Percentiles rank a stretch among this genome's conserved stretches.
phyloP scores from a whole-genome alignment of 2,113 vertebrate genomes.

The Passer montanus region DNA sequence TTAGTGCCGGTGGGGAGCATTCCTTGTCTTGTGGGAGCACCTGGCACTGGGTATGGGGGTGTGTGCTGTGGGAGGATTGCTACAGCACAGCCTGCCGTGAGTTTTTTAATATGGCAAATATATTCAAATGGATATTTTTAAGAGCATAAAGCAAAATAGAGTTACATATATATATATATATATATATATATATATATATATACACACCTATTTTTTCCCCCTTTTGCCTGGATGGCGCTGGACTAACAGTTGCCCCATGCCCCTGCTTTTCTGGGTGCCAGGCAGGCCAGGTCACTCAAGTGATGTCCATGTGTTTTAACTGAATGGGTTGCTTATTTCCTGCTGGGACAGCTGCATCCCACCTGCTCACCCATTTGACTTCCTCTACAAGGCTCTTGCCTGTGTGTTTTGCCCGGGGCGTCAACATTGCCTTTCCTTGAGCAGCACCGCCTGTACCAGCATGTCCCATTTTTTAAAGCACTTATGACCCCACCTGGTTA shows the following conservation, averaged over 20 bases:
- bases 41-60: fast-evolving
- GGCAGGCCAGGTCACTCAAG: background rate
- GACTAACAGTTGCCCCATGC: background rate
- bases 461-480: background rate
- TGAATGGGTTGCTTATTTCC: background rate
- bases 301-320: background rate
- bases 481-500: fast-evolving
- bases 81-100: background rate
- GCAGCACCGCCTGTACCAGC: fast-evolving
- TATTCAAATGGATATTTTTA: background rate
- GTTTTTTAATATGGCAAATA: background rate
- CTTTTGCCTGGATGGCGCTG: background rate
- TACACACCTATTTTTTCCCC: background rate
- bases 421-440: background rate
- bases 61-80: background rate
- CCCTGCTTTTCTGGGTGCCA: background rate
- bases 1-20: fast-evolving
- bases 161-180: background rate
- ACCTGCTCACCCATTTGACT: background rate
- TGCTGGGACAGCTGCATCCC: background rate
- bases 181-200: too few relatives aligned
- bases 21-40: background rate
- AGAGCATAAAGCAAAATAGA: background rate
- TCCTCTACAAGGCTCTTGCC: background rate
- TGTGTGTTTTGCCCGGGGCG: background rate